A percentile compares a stretch with the other conserved stretches of the same genome.
These are phyloP conservation scores for Passer domesticus DNA, from an alignment of 2,113 vertebrate species.

Conservation along the genomic window DNA sequence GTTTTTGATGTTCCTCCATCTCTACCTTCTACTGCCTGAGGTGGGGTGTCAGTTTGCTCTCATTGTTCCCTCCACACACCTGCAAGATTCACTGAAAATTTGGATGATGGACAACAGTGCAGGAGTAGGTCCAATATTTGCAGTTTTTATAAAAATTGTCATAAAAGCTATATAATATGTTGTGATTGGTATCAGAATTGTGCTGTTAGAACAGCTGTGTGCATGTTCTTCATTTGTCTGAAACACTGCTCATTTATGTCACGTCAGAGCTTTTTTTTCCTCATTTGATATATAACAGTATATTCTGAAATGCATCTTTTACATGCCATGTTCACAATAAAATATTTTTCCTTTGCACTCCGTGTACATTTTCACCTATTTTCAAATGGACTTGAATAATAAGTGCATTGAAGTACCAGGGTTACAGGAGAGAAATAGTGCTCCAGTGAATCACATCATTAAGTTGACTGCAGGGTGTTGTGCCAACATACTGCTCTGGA, in stretches of 20 bases:
- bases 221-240: constrained; percentile 4
- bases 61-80: background rate
- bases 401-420: background rate
- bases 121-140: background rate
- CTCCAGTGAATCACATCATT: background rate
- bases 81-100: background rate
- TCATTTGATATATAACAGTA: constrained; percentile 18
- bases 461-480: background rate
- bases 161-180: background rate
- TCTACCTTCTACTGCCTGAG: constrained; percentile 26
- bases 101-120: background rate
- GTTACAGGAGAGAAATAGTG: background rate
- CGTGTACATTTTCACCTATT: background rate
- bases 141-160: constrained; percentile 21
- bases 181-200: constrained; percentile 22
- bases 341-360: constrained; percentile 44
- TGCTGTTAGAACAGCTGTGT: constrained; percentile 36
- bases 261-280: background rate
- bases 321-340: constrained; percentile 67
- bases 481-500: background rate
- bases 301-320: constrained; percentile 54
- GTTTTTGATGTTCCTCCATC: constrained; percentile 38
- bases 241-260: constrained; percentile 50
- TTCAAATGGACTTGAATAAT: background rate
- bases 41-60: background rate